Evolutionary conservation across 2,888 invertebrate species (phyloP), one percentile per base, ranked within the genome.

Genomic region (Ryuthela nishihirai): DNA sequence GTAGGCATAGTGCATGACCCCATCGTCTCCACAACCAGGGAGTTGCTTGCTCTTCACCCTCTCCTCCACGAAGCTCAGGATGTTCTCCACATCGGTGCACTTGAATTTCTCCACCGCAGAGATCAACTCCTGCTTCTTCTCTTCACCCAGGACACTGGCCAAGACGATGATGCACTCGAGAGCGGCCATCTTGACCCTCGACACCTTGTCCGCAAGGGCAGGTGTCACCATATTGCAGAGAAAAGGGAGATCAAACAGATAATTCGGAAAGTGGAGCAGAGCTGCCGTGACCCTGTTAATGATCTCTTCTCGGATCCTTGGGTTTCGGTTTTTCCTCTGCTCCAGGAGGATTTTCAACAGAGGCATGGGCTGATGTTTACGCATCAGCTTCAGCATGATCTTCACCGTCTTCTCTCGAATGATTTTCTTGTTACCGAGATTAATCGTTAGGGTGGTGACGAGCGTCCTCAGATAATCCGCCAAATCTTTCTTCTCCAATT

Each of bases 161-260:
- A 89, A 74, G 23, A 85, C 83, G 0, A 89, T 85, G 35, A 88
- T 74, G 24, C 85, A 83, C 72, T 91, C 90, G 50, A 90, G 80
- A 54, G 81, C 86, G 62, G 81, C 90, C 76, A 81, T 91, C 69
- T 82, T 82, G 64, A 84, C 91, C 68, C 82, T 82, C 72, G 83
- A 81, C 68, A 84, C 88, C 66, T 81, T 82, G 70, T 83, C 83
- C 38, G 73, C 72, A 38, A 80, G 69, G 39, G 75, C 69, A 25
- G 75, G 78, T 46, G 74, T 74, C 17, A 78, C 72, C 52, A 72
- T 69, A 59, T 73, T 71, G 66, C 72, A 79, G 71, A 77, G 69
- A 7, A 67, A 67, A 4, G 71, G 69, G 63, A 78, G 69, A 67
- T 85, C 83, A 69, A 87, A 83, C 66, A 87, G 85, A 44, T 83